Conservation (phyloP, 2,797 vertebrate genomes). For the Cyprinella venusta region DNA sequence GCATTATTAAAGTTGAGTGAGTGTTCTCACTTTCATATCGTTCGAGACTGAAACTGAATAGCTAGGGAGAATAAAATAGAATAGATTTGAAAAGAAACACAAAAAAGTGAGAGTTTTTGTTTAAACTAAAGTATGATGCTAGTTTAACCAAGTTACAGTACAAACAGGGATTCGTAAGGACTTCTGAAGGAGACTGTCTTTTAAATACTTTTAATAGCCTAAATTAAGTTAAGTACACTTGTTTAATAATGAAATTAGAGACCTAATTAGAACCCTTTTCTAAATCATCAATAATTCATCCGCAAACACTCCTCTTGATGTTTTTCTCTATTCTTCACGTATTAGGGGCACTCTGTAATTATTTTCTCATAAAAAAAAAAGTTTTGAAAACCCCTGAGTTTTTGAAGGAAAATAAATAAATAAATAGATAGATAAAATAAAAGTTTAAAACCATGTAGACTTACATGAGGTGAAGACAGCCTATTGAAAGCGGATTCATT, state of each 20-base stretch:
- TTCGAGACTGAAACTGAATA: conserved; percentile 27
- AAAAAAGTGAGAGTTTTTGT: background rate
- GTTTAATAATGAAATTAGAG: conserved; percentile 3
- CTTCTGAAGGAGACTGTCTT: background rate
- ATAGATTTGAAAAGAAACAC: background rate
- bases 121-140: background rate
- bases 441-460: background rate
- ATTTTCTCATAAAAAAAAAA: conserved; percentile 9
- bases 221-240: background rate
- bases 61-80: background rate
- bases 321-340: background rate
- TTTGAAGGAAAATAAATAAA: no score
- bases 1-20: conserved; percentile 50
- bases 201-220: background rate
- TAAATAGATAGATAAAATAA: no score
- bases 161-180: background rate
- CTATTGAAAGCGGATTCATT: background rate
- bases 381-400: background rate
- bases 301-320: background rate
- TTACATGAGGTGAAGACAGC: background rate
- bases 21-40: conserved; percentile 33
- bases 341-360: conserved; percentile 5
- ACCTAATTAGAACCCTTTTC: background rate
- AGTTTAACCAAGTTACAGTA: background rate
- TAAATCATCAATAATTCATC: conserved; percentile 34